Evolutionary conservation across 2,888 invertebrate species (phyloP), one percentile per base, ranked within the genome.

Genomic region (Tipula unca): DNA sequence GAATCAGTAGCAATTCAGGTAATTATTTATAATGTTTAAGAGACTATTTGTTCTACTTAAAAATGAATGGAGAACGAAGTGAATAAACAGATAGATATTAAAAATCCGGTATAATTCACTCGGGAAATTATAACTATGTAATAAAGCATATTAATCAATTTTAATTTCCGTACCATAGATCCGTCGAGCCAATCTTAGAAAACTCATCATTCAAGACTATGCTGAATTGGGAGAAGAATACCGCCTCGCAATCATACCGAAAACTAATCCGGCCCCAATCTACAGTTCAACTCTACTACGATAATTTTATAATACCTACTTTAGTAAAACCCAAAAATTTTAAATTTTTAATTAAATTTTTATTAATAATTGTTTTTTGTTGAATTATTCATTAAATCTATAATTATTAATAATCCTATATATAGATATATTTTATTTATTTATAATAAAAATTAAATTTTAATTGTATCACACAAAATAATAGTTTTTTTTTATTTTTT

Each of bases 401-500:
- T 69, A 10, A 69, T 69, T 69, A 69, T 69, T 69, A 25, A 69
- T 25, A 69, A 69, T 69, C 10, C 69, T 69, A 69, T 69, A 69
- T 69, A 25, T 25, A 69, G 69, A 69, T 69, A n/a, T n/a, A 69
- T 69, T 69, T 25, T 25, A 69, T 48, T 39, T 69, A 69, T 25
- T 48, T 25, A 69, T 69, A 69, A 10, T 69, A 69, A 69, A 69
- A 69, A 69, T 69, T 69, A 69, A 69, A 69, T 69, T 69, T 69
- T 69, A 69, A 69, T 69, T 69, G 6, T 69, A 69, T 69, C 69
- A 69, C 69, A 69, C 69, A 69, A 69, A 69, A 69, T 69, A 25
- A 69, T 69, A 69, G 69, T 69, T 69, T 69, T 69, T 48, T 69
- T 48, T 48, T 48, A 48, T 48, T 48, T 69, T 69, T 69, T 69